A percentile compares a stretch with the other conserved stretches of the same genome.
These are phyloP conservation scores for Ammospiza caudacuta DNA, from an alignment of 2,113 vertebrate species.

Conservation along the genomic window DNA sequence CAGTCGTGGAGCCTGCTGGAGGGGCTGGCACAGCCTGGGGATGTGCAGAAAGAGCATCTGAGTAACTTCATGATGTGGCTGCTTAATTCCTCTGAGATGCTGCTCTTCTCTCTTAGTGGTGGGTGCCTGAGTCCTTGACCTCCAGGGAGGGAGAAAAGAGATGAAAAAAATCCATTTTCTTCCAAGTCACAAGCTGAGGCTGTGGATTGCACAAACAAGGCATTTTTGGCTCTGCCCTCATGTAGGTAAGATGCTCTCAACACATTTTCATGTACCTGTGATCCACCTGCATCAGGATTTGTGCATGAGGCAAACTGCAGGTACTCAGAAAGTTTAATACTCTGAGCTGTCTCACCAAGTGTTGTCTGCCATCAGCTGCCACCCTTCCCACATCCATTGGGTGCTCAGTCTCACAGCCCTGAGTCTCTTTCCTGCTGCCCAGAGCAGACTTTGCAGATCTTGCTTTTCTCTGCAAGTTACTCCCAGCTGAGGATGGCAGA, in stretches of 20 bases:
- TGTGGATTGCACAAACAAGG: neutral
- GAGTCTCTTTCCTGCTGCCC: neutral
- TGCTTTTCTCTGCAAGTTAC: neutral
- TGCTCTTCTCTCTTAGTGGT: neutral
- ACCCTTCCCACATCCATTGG: neutral
- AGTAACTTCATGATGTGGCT: neutral
- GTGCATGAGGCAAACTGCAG: neutral
- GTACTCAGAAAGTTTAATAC: neutral
- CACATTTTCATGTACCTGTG: rapidly evolving
- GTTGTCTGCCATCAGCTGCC: neutral
- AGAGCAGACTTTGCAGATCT: neutral
- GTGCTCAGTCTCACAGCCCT: neutral
- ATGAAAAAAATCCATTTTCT: neutral
- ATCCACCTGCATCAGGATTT: neutral
- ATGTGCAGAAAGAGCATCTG: neutral
- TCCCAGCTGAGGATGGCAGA: neutral
- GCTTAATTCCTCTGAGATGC: neutral
- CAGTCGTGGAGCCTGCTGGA: neutral
- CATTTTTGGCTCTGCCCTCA: neutral
- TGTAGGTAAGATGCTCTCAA: neutral
- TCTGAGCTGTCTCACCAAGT: neutral
- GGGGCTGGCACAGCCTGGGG: neutral
- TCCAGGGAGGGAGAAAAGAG: neutral
- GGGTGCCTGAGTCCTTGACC: neutral
- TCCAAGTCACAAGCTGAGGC: neutral